These are phyloP conservation scores for Knipowitschia caucasica DNA, from an alignment of 2,797 vertebrate species.

Conservation along the genomic window DNA sequence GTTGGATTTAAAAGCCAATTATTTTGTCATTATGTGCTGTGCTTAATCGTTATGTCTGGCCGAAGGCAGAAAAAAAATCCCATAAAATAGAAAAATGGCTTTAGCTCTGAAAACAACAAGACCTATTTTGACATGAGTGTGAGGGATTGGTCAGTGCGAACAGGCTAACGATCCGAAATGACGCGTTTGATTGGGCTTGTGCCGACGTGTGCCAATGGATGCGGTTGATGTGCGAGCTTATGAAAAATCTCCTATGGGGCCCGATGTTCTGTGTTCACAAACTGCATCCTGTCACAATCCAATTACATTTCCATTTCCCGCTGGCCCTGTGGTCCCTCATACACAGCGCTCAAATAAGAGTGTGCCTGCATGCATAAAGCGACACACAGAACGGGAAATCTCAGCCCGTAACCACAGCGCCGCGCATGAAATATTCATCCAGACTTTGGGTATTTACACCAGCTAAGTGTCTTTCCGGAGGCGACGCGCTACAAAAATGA, in stretches of 20 bases:
- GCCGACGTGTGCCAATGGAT: slow-evolving; percentile 21
- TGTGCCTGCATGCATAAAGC: slow-evolving; percentile 27
- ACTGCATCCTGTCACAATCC: slow-evolving; percentile 74
- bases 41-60: slow-evolving; percentile 10
- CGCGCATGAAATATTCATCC: slow-evolving; percentile 57
- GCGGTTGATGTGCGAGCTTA: slow-evolving; percentile 39
- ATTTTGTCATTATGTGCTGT: slow-evolving; percentile 5
- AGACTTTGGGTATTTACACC: slow-evolving; percentile 58
- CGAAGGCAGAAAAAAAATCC: neutral
- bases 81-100: neutral
- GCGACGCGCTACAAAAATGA: slow-evolving; percentile 28
- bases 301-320: slow-evolving; percentile 75
- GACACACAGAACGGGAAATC: slow-evolving; percentile 9
- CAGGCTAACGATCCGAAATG: slow-evolving; percentile 27
- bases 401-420: slow-evolving; percentile 33
- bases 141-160: slow-evolving; percentile 15
- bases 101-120: neutral
- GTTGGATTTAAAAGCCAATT: slow-evolving; percentile 3
- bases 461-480: slow-evolving; percentile 52
- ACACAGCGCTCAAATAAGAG: slow-evolving; percentile 51
- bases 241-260: slow-evolving; percentile 63
- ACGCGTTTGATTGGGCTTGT: slow-evolving; percentile 5
- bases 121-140: slow-evolving; percentile 6
- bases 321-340: slow-evolving; percentile 55
- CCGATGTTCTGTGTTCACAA: slow-evolving; percentile 60